A percentile compares a stretch with the other conserved stretches of the same genome.
These are phyloP conservation scores for Callospermophilus lateralis DNA, from an alignment of 2,113 vertebrate species.

Conservation along the genomic window DNA sequence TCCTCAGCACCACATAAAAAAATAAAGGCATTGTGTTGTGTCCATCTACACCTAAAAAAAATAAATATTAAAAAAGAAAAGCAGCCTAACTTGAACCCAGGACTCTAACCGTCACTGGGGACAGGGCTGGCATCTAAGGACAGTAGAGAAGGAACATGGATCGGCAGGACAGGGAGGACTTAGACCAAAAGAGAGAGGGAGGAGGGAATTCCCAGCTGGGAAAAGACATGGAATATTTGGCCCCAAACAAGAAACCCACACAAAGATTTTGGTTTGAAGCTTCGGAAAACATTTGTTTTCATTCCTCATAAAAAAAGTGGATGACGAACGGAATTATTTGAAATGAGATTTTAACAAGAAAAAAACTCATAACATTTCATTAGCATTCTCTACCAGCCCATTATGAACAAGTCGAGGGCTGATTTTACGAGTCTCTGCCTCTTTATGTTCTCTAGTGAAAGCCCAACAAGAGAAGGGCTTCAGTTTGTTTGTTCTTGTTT, in stretches of 20 bases:
- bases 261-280: slow-evolving; percentile 72
- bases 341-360: slow-evolving; percentile 78
- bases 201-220: slow-evolving; percentile 46
- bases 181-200: neutral
- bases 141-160: neutral
- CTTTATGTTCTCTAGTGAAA: slow-evolving; percentile 1
- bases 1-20: too few relatives aligned
- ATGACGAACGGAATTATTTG: slow-evolving; percentile 69
- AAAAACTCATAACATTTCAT: slow-evolving; percentile 71
- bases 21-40: too few relatives aligned
- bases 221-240: slow-evolving; percentile 42
- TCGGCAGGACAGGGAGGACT: rapidly evolving
- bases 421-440: neutral
- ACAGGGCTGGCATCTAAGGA: neutral
- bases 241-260: slow-evolving; percentile 69
- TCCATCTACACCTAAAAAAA: too few relatives aligned
- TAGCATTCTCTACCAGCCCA: slow-evolving; percentile 61
- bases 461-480: neutral
- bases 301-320: slow-evolving; percentile 54
- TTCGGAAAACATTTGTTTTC: slow-evolving; percentile 82
- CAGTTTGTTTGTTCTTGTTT: neutral
- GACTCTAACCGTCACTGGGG: neutral
- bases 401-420: neutral
- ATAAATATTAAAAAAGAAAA: too few relatives aligned
- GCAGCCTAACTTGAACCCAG: neutral